These are phyloP conservation scores for Chaetodon trifasciatus DNA, from an alignment of 2,797 vertebrate genomes.

Conservation along the genomic window DNA sequence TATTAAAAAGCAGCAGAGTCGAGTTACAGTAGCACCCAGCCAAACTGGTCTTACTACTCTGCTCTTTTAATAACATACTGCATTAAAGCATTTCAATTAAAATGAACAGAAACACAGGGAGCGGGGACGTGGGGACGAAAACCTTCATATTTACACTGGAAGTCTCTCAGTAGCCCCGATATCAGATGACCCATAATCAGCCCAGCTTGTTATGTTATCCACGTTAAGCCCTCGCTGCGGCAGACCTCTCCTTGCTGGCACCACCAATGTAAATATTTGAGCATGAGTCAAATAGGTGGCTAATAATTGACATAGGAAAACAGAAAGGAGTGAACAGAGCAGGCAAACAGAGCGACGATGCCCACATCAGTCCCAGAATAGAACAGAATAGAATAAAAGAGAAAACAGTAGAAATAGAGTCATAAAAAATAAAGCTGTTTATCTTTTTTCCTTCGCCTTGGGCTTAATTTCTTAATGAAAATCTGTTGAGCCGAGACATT, in stretches of 20 bases:
- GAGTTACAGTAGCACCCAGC: too few relatives aligned
- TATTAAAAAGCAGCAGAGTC: neutral
- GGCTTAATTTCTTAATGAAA: neutral
- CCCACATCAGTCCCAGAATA: neutral
- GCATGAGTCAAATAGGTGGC: conserved; percentile 52
- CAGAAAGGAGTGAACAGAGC: conserved; percentile 32
- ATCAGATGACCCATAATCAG: neutral
- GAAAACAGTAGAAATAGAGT: neutral
- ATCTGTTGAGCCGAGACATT: neutral
- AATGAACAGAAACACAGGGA: neutral
- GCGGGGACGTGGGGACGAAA: neutral
- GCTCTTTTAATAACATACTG: neutral
- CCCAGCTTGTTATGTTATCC: conserved; percentile 4
- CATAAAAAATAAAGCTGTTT: neutral
- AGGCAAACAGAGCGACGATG: conserved; percentile 29
- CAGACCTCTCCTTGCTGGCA: conserved; percentile 40
- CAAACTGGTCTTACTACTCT: conserved; percentile 3
- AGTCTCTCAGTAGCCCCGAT: neutral
- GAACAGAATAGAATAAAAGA: too few relatives aligned
- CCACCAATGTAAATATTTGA: conserved; percentile 86
- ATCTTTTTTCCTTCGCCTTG: neutral
- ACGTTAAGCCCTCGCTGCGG: neutral
- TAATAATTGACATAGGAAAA: conserved; percentile 56
- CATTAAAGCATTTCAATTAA: neutral
- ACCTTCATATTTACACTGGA: neutral